Conservation (phyloP, 2,888 invertebrate genomes). For the Tineola bisselliella region DNA sequence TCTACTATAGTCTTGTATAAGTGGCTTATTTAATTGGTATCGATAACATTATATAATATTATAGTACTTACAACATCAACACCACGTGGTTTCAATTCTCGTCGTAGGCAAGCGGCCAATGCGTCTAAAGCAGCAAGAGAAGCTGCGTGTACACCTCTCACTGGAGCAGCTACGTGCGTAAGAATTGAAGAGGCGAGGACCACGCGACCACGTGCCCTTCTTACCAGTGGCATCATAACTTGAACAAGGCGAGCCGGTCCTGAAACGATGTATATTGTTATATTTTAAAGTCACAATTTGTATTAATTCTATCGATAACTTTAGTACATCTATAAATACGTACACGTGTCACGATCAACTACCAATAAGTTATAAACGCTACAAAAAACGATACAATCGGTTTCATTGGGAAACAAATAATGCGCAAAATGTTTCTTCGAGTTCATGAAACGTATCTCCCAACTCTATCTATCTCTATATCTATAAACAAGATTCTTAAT, state of each 20-base stretch:
- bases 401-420: no score
- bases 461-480: not conserved
- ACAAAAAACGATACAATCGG: no score
- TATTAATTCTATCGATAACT: not conserved
- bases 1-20: no score
- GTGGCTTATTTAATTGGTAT: no score
- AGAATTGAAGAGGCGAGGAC: slow-evolving; percentile 83
- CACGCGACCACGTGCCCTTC: slow-evolving; percentile 81
- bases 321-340: no score
- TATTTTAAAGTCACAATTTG: not conserved
- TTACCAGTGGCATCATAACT: slow-evolving; percentile 83
- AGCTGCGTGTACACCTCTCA: slow-evolving; percentile 84
- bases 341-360: no score
- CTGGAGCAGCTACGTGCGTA: slow-evolving; percentile 81
- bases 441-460: no score
- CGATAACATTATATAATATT: no score
- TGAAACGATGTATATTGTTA: slow-evolving; percentile 22
- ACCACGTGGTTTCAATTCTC: slow-evolving; percentile 81
- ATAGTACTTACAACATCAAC: slow-evolving; percentile 73
- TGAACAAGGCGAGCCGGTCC: slow-evolving; percentile 77
- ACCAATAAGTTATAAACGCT: no score
- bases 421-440: no score
- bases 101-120: slow-evolving; percentile 80
- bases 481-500: no score
- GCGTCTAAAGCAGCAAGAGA: slow-evolving; percentile 82